Evolutionary conservation across 2,113 vertebrate species (phyloP), one percentile per base, ranked within the genome.

Genomic region (Sinosuthora webbiana): DNA sequence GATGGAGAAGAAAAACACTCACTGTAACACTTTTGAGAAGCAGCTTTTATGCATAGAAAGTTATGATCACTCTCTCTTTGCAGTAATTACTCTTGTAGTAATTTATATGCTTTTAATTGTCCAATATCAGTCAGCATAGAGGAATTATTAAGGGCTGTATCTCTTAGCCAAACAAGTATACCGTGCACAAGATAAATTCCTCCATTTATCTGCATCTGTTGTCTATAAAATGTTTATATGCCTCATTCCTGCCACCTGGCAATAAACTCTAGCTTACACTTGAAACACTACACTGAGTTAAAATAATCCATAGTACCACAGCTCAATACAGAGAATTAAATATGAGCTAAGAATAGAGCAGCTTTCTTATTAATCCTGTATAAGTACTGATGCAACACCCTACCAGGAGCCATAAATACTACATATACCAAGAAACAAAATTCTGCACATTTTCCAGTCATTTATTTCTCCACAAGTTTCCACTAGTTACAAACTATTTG

Each of bases 171-270:
- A 97, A 93, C 60, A 89, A 79, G n/a, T 65, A 83, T 57, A 91
- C 24, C 10, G 11, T 67, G 73, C 84, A 87, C 55, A 39, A 74
- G 70, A 98, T 83, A 95, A 96, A 97, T 88, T 74, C 79, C 67
- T 95, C 59, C 60, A 94, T 96, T 96, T 95, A 93, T 96, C 96
- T 96, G 93, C 97, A 98, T 97, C 97, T 98, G 97, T 97, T 98
- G 94, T 90, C 87, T 95, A 97, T 97, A 97, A 98, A 97, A 96
- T 92, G 95, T 97, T 98, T 97, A 97, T 97, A 93, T 17, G 90
- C 85, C 79, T 97, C 94, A 93, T 93, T 94, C 89, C 91, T 96
- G 92, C 93, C 97, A 98, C 96, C 96, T 97, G 96, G 95, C 93
- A 97, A 95, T 96, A 97, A 97, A 97, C 59, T 80, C 55, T 64